phyloP scores from a whole-genome alignment of 2,888 invertebrate species.

The Arrhopalites spinosus region DNA sequence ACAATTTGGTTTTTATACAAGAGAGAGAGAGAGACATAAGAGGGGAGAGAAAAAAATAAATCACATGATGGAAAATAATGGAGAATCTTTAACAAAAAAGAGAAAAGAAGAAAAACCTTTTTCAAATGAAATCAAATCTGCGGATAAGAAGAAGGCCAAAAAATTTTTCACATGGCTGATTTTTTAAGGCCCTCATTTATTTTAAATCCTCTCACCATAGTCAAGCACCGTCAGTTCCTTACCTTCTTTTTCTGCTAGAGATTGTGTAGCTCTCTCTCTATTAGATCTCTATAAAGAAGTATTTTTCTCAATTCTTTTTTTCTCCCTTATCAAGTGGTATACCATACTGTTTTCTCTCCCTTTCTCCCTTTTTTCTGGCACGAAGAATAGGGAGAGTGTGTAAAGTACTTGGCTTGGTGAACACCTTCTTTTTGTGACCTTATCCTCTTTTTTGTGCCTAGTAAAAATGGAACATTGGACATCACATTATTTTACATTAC shows the following conservation, averaged over 20 bases:
- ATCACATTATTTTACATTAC: conserved; percentile 29
- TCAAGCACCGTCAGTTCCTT: neutral
- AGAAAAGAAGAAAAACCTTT: neutral
- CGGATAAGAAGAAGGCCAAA: conserved; percentile 12
- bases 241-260: neutral
- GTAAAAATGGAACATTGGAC: conserved; percentile 16
- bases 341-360: neutral
- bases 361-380: neutral
- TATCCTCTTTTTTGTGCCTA: neutral
- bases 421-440: conserved; percentile 18
- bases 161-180: conserved; percentile 21
- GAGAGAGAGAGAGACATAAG: too few relatives aligned
- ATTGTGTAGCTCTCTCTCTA: conserved; percentile 3
- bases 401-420: neutral
- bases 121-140: conserved; percentile 14
- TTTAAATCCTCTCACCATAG: conserved; percentile 5
- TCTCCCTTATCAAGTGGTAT: neutral
- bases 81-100: conserved; percentile 6
- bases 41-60: neutral
- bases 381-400: neutral
- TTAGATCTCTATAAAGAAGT: conserved; percentile 1
- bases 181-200: conserved; percentile 29
- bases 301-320: neutral
- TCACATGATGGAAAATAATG: neutral
- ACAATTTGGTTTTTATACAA: too few relatives aligned